These are phyloP conservation scores for Xiphophorus couchianus DNA, from an alignment of 2,113 vertebrate genomes.

Conservation along the genomic window DNA sequence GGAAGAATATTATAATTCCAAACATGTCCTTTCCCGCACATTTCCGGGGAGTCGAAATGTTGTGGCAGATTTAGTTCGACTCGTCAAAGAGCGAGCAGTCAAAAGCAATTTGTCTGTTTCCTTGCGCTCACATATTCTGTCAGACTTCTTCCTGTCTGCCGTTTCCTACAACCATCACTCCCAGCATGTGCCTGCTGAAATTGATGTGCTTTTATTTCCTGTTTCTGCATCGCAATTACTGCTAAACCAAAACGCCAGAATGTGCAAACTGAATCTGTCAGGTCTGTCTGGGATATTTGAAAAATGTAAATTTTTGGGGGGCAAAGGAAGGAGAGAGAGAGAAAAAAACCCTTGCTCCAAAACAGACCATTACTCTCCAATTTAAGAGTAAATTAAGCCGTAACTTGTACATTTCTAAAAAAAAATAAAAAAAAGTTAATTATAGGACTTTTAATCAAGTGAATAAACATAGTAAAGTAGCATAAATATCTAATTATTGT, in stretches of 20 bases:
- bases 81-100: constrained; percentile 58
- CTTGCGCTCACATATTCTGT: constrained; percentile 28
- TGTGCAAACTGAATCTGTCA: constrained; percentile 6
- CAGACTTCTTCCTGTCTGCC: constrained; percentile 44
- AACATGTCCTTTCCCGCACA: constrained; percentile 28
- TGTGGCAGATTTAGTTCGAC: constrained; percentile 60
- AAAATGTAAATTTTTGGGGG: neutral
- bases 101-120: constrained; percentile 59
- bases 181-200: constrained; percentile 20
- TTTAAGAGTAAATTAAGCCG: neutral
- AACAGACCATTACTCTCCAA: neutral
- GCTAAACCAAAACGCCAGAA: neutral
- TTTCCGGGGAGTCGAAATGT: constrained; percentile 61
- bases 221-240: constrained; percentile 3
- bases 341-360: too few relatives aligned
- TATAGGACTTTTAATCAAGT: neutral
- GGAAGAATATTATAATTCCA: constrained; percentile 15
- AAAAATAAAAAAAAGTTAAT: neutral
- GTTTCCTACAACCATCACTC: constrained; percentile 56
- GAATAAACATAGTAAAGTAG: neutral
- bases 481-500: neutral
- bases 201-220: constrained; percentile 5
- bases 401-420: neutral
- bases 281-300: accelerated
- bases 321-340: neutral